phyloP scores from a whole-genome alignment of 2,797 vertebrate genomes.

The Coranthus polyacanthus region DNA sequence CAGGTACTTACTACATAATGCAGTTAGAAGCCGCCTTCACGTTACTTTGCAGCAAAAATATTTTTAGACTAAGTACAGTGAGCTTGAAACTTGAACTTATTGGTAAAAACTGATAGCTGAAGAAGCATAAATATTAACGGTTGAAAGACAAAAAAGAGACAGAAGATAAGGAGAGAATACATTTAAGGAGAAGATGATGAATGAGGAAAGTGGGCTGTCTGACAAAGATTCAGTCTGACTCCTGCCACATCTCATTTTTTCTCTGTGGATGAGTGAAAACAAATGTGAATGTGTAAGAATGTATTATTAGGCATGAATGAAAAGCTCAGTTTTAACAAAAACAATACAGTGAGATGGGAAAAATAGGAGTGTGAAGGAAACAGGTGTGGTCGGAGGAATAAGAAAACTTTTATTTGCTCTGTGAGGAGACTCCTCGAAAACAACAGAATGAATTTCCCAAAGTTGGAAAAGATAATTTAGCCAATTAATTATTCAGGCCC shows the following conservation, averaged over 20 bases:
- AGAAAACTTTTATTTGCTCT: not conserved
- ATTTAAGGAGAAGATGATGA: not conserved
- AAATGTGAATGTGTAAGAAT: not conserved
- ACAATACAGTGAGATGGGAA: not conserved
- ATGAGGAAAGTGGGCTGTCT: conserved; percentile 7
- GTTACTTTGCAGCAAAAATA: too few relatives aligned
- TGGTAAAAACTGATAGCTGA: too few relatives aligned
- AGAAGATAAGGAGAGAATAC: not conserved
- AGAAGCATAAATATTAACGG: not conserved
- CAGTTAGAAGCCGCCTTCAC: too few relatives aligned
- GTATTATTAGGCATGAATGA: too few relatives aligned
- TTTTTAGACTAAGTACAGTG: too few relatives aligned
- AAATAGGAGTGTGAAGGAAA: not conserved
- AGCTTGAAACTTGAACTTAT: too few relatives aligned
- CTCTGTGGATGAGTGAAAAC: conserved; percentile 7
- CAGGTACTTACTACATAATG: too few relatives aligned
- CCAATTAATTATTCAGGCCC: conserved; percentile 65
- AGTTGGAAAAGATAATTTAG: conserved; percentile 46
- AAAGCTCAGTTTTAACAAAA: conserved; percentile 4
- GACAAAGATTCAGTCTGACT: conserved; percentile 41
- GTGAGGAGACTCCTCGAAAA: conserved; percentile 16
- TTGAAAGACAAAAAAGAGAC: not conserved
- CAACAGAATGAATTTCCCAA: conserved; percentile 41
- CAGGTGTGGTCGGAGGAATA: conserved; percentile 5
- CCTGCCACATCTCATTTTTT: conserved; percentile 24